A percentile compares a stretch with the other conserved stretches of the same genome.
Evolutionary conservation across 2,888 invertebrate genomes (phyloP).

Genomic region (Cantharis nigra): DNA sequence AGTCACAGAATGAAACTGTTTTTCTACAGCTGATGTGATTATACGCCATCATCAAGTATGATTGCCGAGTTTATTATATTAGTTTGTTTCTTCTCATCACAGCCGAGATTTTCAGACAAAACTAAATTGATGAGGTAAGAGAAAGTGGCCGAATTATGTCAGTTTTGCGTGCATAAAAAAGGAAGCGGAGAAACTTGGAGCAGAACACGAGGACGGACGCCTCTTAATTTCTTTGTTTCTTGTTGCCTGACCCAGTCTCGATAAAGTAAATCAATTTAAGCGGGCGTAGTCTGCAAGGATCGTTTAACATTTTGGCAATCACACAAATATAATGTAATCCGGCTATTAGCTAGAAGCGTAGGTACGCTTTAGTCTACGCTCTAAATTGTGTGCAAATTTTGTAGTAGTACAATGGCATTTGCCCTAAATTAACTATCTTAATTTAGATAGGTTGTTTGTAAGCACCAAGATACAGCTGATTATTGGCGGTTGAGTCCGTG

Average conservation of each 20-base stretch:
- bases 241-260: not conserved
- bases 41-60: not conserved
- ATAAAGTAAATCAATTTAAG: not conserved
- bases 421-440: not conserved
- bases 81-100: not conserved
- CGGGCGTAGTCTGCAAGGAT: not conserved
- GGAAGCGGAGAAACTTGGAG: not conserved
- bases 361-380: not conserved
- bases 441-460: constrained; percentile 22
- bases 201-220: not conserved
- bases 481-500: constrained; percentile 28
- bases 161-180: not conserved
- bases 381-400: not conserved
- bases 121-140: not conserved
- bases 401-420: not conserved
- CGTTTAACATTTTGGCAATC: not conserved
- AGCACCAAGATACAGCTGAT: constrained; percentile 20
- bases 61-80: not conserved
- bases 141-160: not conserved
- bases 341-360: not conserved
- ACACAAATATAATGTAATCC: not conserved
- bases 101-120: not conserved
- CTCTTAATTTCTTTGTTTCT: not conserved
- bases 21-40: constrained; percentile 22
- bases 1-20: constrained; percentile 26